A percentile compares a stretch with the other conserved stretches of the same genome.
Conservation (phyloP, 2,113 vertebrate species). For the Lycaon pictus region DNA sequence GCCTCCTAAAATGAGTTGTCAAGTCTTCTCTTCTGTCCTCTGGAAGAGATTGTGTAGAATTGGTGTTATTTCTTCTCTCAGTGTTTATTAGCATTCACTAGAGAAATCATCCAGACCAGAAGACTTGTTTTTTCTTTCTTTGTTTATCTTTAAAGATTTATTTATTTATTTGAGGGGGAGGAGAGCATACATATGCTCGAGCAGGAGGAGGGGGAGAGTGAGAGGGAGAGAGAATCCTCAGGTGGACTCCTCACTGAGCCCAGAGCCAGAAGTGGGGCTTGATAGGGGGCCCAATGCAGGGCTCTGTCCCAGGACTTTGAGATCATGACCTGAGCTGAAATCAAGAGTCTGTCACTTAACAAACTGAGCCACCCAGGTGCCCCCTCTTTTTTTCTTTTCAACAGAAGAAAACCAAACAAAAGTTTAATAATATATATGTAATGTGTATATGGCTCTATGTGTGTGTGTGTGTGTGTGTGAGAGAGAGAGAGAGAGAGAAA, state of each 20-base stretch:
- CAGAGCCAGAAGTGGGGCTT: background rate
- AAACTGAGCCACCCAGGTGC: background rate
- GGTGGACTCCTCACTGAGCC: background rate
- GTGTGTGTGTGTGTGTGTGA: no score
- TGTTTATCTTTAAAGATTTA: background rate
- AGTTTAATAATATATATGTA: background rate
- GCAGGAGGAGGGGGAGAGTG: no score
- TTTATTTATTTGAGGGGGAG: background rate
- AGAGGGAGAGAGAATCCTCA: background rate
- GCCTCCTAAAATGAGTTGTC: background rate
- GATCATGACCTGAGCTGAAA: background rate
- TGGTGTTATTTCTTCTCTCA: constrained; percentile 14
- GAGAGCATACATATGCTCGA: background rate
- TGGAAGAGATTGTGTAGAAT: background rate
- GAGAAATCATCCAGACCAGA: background rate
- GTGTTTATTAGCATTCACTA: constrained; percentile 4
- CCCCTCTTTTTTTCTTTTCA: background rate
- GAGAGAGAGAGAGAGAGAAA: no score
- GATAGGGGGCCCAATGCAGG: no score
- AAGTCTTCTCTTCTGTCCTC: background rate
- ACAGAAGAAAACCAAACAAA: background rate
- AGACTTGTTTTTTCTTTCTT: background rate
- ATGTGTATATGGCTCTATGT: background rate
- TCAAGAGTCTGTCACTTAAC: background rate
- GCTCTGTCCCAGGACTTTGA: background rate